Evolutionary conservation across 1,140 invertebrate genomes (phyloP).

Genomic region (Zaprionus taronus): DNA sequence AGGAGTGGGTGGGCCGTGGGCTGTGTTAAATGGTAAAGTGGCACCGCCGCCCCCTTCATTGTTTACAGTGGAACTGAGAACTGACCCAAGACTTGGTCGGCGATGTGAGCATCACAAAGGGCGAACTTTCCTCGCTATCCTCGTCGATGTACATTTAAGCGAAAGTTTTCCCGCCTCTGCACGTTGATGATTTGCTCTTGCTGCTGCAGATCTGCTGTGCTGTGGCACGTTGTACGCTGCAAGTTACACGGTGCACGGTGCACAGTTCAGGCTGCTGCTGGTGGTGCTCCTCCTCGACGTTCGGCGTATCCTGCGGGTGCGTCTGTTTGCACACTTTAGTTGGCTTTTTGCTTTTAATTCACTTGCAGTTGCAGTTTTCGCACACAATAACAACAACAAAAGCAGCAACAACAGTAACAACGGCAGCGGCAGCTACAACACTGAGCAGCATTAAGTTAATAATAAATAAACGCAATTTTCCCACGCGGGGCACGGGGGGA

Average conservation of each 20-base stretch:
- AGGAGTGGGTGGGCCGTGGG: too few species aligned
- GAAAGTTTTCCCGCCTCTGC: slow-evolving; percentile 64
- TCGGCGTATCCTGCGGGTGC: slow-evolving; percentile 20
- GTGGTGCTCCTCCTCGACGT: background rate
- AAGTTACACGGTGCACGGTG: background rate
- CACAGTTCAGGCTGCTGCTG: background rate
- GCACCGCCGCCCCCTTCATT: slow-evolving; percentile 22
- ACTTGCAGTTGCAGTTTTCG: slow-evolving; percentile 74
- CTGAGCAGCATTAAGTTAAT: slow-evolving; percentile 71
- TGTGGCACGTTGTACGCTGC: background rate
- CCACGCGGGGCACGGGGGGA: slow-evolving; percentile 31
- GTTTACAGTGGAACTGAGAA: slow-evolving; percentile 64
- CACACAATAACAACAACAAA: slow-evolving; percentile 33
- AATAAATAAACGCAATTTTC: slow-evolving; percentile 74
- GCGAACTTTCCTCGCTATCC: slow-evolving; percentile 84
- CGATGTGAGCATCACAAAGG: slow-evolving; percentile 84
- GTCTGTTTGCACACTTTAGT: slow-evolving; percentile 60
- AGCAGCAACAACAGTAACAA: slow-evolving; percentile 5
- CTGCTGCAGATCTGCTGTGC: background rate
- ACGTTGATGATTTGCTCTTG: slow-evolving; percentile 34
- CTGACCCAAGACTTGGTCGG: slow-evolving; percentile 81
- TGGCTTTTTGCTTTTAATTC: slow-evolving; percentile 73
- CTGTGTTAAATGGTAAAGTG: slow-evolving; percentile 25
- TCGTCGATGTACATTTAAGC: slow-evolving; percentile 84
- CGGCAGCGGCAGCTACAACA: slow-evolving; percentile 21